These are phyloP conservation scores for Gadus chalcogrammus DNA, from an alignment of 2,113 vertebrate genomes.

Conservation along the genomic window DNA sequence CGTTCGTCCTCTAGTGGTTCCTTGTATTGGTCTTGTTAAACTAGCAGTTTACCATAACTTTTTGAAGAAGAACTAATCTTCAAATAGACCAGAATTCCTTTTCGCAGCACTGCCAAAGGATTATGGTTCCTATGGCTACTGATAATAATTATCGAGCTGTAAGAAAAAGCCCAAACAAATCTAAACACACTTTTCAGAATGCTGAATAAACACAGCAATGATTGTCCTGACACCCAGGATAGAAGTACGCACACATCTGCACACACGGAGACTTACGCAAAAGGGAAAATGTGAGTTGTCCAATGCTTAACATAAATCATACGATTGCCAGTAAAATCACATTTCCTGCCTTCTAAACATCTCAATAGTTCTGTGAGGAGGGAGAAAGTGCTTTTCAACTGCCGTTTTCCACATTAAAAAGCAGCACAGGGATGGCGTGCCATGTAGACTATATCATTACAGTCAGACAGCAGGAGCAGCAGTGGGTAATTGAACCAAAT, in stretches of 20 bases:
- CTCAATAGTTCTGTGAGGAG: slow-evolving; percentile 23
- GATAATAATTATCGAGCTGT: slow-evolving; percentile 58
- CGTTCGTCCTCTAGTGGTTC: slow-evolving; percentile 17
- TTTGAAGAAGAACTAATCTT: slow-evolving; percentile 63
- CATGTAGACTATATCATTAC: background rate
- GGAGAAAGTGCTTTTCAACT: slow-evolving; percentile 2
- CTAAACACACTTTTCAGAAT: slow-evolving; percentile 32
- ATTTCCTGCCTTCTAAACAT: slow-evolving; percentile 56
- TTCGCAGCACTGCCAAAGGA: slow-evolving; percentile 40
- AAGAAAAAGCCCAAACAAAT: slow-evolving; percentile 31
- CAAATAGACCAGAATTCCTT: slow-evolving; percentile 56
- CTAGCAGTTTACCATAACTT: slow-evolving; percentile 46
- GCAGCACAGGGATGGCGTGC: background rate
- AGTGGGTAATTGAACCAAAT: too few relatives aligned
- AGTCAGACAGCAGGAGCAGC: too few relatives aligned
- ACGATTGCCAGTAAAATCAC: slow-evolving; percentile 43
- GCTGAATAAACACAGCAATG: slow-evolving; percentile 28
- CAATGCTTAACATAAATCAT: slow-evolving; percentile 56
- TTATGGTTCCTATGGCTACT: slow-evolving; percentile 50
- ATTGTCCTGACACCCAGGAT: slow-evolving; percentile 2
- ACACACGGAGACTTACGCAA: background rate
- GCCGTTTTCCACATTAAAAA: slow-evolving; percentile 15
- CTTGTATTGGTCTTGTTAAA: slow-evolving; percentile 42
- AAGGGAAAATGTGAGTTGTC: background rate
- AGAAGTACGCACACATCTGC: background rate